phyloP scores from a whole-genome alignment of 2,888 invertebrate genomes.

The Pristionchus fissidentatus region DNA sequence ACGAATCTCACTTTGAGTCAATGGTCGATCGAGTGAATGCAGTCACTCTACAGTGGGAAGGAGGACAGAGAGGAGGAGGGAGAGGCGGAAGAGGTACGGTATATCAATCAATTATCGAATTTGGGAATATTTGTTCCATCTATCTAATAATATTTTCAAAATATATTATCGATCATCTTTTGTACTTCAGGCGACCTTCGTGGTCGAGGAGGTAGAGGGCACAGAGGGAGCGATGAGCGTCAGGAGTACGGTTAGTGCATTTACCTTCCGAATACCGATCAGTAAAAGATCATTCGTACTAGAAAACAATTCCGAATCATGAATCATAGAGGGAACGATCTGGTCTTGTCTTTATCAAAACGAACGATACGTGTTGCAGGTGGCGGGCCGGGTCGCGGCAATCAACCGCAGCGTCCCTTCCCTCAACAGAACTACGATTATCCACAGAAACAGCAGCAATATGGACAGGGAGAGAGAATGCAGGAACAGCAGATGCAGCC shows the following conservation, averaged over 20 bases:
- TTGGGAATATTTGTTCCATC: background rate
- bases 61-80: conserved; percentile 33
- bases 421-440: background rate
- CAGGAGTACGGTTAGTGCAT: background rate
- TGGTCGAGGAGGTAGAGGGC: conserved; percentile 8
- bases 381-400: no score
- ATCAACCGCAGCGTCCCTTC: no score
- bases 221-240: background rate
- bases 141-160: background rate
- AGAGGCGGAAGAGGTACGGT: conserved; percentile 21
- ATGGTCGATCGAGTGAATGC: conserved; percentile 41
- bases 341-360: background rate
- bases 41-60: conserved; percentile 21
- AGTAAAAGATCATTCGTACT: no score
- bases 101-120: background rate
- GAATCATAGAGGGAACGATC: background rate
- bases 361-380: no score
- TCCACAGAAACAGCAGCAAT: background rate
- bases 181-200: background rate
- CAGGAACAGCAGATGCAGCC: background rate
- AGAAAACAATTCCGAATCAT: no score
- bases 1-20: conserved; percentile 26
- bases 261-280: no score
- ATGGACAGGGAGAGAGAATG: background rate
- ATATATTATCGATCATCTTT: background rate